phyloP scores from a whole-genome alignment of 2,797 vertebrate species.

The Pogonophryne albipinna region DNA sequence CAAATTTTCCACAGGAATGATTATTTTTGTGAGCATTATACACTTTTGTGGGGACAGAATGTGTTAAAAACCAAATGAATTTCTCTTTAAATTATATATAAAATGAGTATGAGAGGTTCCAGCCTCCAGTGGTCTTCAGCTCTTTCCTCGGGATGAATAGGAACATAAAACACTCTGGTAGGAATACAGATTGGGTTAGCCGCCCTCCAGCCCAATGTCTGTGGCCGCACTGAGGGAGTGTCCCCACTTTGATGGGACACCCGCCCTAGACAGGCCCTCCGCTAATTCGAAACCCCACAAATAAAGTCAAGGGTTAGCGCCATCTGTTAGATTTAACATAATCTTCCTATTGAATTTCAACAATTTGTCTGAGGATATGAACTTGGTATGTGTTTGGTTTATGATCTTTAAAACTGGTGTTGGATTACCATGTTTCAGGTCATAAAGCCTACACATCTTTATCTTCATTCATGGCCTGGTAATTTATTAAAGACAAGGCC shows the following conservation, averaged over 20 bases:
- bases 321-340: conserved; percentile 67
- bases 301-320: conserved; percentile 40
- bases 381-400: background rate
- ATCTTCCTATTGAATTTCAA: conserved; percentile 54
- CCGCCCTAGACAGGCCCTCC: conserved; percentile 31
- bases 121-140: conserved; percentile 36
- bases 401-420: conserved; percentile 11
- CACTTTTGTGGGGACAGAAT: conserved; percentile 13
- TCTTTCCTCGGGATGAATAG: conserved; percentile 60
- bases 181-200: conserved; percentile 55
- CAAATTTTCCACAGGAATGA: conserved; percentile 42
- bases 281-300: conserved; percentile 51
- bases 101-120: conserved; percentile 42
- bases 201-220: conserved; percentile 40
- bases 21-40: conserved; percentile 22
- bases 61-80: conserved; percentile 17
- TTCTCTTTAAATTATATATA: conserved; percentile 39
- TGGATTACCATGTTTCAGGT: conserved; percentile 24
- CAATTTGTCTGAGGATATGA: conserved; percentile 22
- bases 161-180: conserved; percentile 72
- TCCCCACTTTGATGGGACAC: conserved; percentile 44
- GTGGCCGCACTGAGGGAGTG: conserved; percentile 49
- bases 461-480: conserved; percentile 58
- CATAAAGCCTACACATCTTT: conserved; percentile 37
- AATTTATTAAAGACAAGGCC: conserved; percentile 59